These are phyloP conservation scores for Chromobotia macracanthus DNA, from an alignment of 2,797 vertebrate genomes.

Conservation along the genomic window DNA sequence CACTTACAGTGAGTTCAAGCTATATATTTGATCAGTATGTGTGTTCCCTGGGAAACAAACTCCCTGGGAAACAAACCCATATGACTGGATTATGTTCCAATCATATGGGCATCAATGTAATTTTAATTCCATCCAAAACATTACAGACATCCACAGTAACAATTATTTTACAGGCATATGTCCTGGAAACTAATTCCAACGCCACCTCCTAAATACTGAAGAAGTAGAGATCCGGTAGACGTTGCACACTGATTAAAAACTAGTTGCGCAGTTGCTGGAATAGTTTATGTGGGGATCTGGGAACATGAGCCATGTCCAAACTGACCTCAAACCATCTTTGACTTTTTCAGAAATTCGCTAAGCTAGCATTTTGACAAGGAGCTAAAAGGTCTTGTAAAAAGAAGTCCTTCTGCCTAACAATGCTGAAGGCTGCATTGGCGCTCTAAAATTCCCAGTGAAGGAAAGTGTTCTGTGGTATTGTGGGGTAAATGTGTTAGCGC, in stretches of 20 bases:
- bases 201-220: conserved; percentile 7
- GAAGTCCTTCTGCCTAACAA: conserved; percentile 30
- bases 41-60: no score
- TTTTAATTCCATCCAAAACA: neutral
- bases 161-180: neutral
- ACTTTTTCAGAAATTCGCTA: conserved; percentile 20
- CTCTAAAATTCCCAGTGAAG: conserved; percentile 35
- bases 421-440: conserved; percentile 21
- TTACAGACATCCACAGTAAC: neutral
- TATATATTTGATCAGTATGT: no score
- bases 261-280: neutral
- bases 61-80: no score
- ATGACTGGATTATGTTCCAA: no score
- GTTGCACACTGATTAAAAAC: neutral
- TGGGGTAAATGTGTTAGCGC: conserved; percentile 50
- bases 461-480: conserved; percentile 49
- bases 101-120: no score
- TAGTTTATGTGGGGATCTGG: conserved; percentile 14
- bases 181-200: neutral
- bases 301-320: neutral
- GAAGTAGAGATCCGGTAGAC: neutral
- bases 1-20: no score
- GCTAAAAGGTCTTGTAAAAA: conserved; percentile 26
- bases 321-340: conserved; percentile 7
- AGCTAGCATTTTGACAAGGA: conserved; percentile 12